phyloP scores from a whole-genome alignment of 2,797 vertebrate species.

The Adelosebastes latens region DNA sequence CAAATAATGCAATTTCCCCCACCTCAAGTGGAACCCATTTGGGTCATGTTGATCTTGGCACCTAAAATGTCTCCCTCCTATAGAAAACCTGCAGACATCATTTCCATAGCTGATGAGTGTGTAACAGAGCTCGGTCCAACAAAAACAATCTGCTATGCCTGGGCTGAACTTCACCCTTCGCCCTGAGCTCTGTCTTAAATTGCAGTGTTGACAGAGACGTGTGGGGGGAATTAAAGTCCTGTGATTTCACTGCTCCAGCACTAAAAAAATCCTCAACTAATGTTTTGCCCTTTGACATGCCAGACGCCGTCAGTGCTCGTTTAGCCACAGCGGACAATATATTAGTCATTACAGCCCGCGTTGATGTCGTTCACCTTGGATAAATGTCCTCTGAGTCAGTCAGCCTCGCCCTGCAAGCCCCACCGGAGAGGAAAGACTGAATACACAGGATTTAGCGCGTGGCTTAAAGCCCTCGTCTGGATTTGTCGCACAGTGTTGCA shows the following conservation, averaged over 20 bases:
- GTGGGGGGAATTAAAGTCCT: constrained; percentile 15
- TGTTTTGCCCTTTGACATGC: constrained; percentile 44
- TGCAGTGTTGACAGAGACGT: constrained; percentile 52
- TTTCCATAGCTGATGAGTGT: constrained; percentile 79
- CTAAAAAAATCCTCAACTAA: constrained; percentile 3
- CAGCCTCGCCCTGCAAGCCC: constrained; percentile 57
- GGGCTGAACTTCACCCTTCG: constrained; percentile 45
- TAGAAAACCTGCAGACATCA: constrained; percentile 70
- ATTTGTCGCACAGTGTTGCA: constrained; percentile 61
- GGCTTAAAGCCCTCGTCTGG: constrained; percentile 68
- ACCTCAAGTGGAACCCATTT: constrained; percentile 54
- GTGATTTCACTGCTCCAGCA: constrained; percentile 30
- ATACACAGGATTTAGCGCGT: constrained; percentile 72
- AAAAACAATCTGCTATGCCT: constrained; percentile 65
- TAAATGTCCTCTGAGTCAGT: constrained; percentile 59
- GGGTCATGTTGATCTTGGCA: constrained; percentile 88
- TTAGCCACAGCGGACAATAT: constrained; percentile 31
- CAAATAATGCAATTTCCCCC: constrained; percentile 64
- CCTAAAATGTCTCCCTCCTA: constrained; percentile 42
- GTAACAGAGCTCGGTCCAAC: constrained; percentile 69
- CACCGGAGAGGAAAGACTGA: constrained; percentile 71
- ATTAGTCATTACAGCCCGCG: constrained; percentile 35
- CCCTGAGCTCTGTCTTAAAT: constrained; percentile 48
- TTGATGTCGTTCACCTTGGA: constrained; percentile 67
- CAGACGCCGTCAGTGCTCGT: constrained; percentile 34